These are phyloP conservation scores for Melanophora roralis DNA, from an alignment of 2,888 invertebrate species.

Conservation along the genomic window DNA sequence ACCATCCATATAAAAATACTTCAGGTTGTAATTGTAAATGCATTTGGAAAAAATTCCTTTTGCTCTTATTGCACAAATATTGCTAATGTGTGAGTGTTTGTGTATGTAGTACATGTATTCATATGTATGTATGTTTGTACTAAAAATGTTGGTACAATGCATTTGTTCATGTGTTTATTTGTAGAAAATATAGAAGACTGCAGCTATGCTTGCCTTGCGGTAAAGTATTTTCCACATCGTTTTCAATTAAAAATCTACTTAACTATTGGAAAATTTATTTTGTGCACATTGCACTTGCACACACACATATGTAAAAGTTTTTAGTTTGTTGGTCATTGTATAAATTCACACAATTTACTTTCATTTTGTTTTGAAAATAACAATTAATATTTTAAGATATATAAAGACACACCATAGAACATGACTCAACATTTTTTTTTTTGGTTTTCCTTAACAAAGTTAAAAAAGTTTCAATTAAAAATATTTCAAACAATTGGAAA, in stretches of 20 bases:
- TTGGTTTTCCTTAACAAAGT: no score
- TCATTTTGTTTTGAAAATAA: constrained; percentile 33
- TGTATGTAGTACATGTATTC: neutral
- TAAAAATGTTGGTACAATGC: neutral
- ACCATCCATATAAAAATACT: constrained; percentile 38
- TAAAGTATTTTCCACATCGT: constrained; percentile 61
- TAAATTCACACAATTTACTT: constrained; percentile 10
- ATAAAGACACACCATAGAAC: constrained; percentile 28
- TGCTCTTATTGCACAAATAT: neutral
- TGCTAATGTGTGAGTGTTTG: neutral
- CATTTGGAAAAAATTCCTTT: constrained; percentile 38
- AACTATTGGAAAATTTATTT: constrained; percentile 58
- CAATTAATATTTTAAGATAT: constrained; percentile 11
- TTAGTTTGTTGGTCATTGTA: constrained; percentile 42
- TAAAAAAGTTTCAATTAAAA: neutral
- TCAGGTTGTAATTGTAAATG: constrained; percentile 52
- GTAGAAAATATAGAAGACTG: constrained; percentile 18
- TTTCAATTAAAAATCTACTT: constrained; percentile 65
- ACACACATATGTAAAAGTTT: constrained; percentile 9
- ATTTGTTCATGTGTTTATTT: neutral
- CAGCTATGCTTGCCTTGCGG: constrained; percentile 44
- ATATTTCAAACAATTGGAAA: constrained; percentile 3
- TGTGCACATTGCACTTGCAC: neutral
- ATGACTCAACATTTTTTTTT: no score
- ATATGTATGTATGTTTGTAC: neutral